phyloP scores from a whole-genome alignment of 2,888 invertebrate genomes.

The Piscicola geometra region DNA sequence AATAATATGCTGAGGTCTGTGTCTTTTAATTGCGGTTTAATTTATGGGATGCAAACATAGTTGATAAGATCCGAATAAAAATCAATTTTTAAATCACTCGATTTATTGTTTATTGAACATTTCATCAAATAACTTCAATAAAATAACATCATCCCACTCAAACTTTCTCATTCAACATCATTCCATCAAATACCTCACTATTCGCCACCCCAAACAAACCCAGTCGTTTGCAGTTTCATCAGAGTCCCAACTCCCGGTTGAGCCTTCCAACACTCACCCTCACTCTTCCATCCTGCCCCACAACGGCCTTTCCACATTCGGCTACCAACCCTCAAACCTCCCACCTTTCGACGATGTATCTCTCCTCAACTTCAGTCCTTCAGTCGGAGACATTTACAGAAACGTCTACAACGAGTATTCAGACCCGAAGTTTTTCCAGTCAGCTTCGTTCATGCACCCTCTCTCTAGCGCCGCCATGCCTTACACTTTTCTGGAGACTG shows the following conservation, averaged over 20 bases:
- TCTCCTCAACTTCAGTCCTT: slow-evolving; percentile 22
- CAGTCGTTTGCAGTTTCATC: slow-evolving; percentile 12
- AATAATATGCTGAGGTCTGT: too few relatives aligned
- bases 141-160: background rate
- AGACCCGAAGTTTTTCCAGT: slow-evolving; percentile 21
- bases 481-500: background rate
- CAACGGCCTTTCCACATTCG: slow-evolving; percentile 11
- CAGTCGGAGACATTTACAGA: slow-evolving; percentile 26
- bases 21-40: too few relatives aligned
- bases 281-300: background rate
- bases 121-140: background rate
- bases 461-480: slow-evolving; percentile 14
- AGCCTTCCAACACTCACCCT: slow-evolving; percentile 18
- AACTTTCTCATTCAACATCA: too few relatives aligned
- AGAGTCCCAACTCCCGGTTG: too few relatives aligned
- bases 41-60: too few relatives aligned
- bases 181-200: too few relatives aligned
- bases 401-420: slow-evolving; percentile 23
- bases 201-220: background rate
- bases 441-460: slow-evolving; percentile 20
- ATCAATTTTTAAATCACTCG: too few relatives aligned
- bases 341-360: slow-evolving; percentile 19
- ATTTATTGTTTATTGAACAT: too few relatives aligned
- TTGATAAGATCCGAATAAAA: too few relatives aligned
- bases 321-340: slow-evolving; percentile 12